A percentile compares a stretch with the other conserved stretches of the same genome.
phyloP scores from a whole-genome alignment of 2,888 invertebrate species.

The Lypha dubia region DNA sequence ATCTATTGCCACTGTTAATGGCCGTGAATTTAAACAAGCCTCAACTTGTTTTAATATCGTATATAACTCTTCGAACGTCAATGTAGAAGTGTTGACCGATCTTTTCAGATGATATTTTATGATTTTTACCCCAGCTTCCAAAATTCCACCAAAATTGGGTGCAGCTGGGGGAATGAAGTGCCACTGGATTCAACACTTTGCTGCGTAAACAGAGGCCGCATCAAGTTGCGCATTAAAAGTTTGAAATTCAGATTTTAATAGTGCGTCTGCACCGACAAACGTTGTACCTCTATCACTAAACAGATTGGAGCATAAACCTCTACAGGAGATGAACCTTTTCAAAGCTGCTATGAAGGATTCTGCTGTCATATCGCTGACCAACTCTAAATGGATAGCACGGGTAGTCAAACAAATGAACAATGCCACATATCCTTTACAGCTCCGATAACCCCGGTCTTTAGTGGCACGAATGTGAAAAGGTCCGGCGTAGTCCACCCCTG shows the following conservation, averaged over 20 bases:
- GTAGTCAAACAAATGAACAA: too few species aligned
- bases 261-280: slow-evolving; percentile 3
- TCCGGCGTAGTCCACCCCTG: not conserved
- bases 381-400: not conserved
- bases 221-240: not conserved
- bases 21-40: slow-evolving; percentile 2
- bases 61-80: not conserved
- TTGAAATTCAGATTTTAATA: not conserved
- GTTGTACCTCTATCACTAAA: not conserved
- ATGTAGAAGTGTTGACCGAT: not conserved
- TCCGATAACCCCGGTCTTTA: too few species aligned
- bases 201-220: not conserved
- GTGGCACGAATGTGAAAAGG: too few species aligned
- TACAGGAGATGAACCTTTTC: not conserved
- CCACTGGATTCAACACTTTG: not conserved
- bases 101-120: not conserved
- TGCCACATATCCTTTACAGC: too few species aligned
- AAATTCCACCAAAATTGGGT: not conserved
- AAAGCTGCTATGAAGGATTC: not conserved
- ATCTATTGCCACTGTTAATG: not conserved
- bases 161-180: not conserved
- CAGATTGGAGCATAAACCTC: not conserved
- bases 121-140: not conserved
- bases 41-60: not conserved
- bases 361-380: slow-evolving; percentile 1